A percentile compares a stretch with the other conserved stretches of the same genome.
Evolutionary conservation across 2,797 vertebrate genomes (phyloP).

Genomic region (Pangasius djambal): DNA sequence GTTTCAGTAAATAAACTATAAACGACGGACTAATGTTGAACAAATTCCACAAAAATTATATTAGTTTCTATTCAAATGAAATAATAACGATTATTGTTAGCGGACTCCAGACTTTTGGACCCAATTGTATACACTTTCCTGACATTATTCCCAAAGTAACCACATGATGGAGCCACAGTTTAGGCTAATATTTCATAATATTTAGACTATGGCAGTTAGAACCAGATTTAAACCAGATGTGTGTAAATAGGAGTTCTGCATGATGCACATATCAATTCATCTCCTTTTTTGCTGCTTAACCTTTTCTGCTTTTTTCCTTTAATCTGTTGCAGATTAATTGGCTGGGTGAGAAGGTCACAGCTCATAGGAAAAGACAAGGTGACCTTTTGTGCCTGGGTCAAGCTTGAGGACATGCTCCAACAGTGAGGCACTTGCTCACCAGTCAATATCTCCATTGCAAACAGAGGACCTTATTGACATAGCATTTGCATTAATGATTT

Average conservation of each 20-base stretch:
- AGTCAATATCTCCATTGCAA: constrained; percentile 83
- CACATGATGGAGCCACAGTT: constrained; percentile 32
- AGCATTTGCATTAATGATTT: constrained; percentile 58
- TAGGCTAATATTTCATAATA: neutral
- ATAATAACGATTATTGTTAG: neutral
- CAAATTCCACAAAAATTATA: neutral
- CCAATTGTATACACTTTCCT: neutral
- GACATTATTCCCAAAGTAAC: neutral
- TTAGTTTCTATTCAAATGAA: neutral
- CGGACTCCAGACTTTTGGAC: neutral
- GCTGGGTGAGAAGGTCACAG: constrained; percentile 81
- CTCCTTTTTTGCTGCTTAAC: constrained; percentile 6
- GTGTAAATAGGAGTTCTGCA: constrained; percentile 2
- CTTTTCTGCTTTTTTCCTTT: constrained; percentile 67
- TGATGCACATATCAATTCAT: neutral
- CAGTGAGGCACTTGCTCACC: constrained; percentile 66
- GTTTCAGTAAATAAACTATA: neutral
- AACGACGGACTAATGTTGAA: neutral
- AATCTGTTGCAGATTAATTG: constrained; percentile 81
- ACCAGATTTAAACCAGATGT: neutral
- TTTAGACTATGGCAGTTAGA: neutral
- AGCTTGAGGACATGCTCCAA: constrained; percentile 83
- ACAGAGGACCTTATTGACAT: constrained; percentile 78
- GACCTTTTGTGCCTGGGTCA: constrained; percentile 59
- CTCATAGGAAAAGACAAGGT: constrained; percentile 68